These are phyloP conservation scores for Mamestra brassicae DNA, from an alignment of 2,888 invertebrate species.

Conservation along the genomic window DNA sequence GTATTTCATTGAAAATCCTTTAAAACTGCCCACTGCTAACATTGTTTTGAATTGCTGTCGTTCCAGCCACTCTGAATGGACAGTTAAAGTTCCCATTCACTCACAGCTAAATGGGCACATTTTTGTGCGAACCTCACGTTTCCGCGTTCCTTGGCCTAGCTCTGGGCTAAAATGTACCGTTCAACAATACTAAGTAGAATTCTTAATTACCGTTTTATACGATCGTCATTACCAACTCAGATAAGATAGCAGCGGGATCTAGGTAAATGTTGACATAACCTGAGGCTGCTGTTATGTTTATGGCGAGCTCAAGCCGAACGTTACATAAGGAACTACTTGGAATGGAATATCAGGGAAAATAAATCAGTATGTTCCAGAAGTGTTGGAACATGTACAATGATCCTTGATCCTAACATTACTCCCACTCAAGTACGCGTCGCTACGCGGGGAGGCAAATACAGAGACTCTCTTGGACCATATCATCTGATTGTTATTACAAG, in stretches of 20 bases:
- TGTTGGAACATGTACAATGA: slow-evolving; percentile 20
- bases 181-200: slow-evolving; percentile 63
- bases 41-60: slow-evolving; percentile 82
- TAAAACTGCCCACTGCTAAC: slow-evolving; percentile 73
- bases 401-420: slow-evolving; percentile 62
- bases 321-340: slow-evolving; percentile 2
- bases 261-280: slow-evolving; percentile 35
- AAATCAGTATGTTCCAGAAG: not conserved
- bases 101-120: slow-evolving; percentile 82
- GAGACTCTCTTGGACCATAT: slow-evolving; percentile 2
- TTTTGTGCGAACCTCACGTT: slow-evolving; percentile 80
- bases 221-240: slow-evolving; percentile 36
- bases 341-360: slow-evolving; percentile 9
- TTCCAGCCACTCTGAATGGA: slow-evolving; percentile 81
- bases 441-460: slow-evolving; percentile 30
- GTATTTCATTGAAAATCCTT: slow-evolving; percentile 78
- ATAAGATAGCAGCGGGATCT: slow-evolving; percentile 43
- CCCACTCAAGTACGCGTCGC: slow-evolving; percentile 79
- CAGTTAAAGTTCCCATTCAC: slow-evolving; percentile 85
- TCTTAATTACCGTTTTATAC: slow-evolving; percentile 56
- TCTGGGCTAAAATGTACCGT: slow-evolving; percentile 64
- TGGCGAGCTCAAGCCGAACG: slow-evolving; percentile 5
- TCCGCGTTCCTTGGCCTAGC: slow-evolving; percentile 80
- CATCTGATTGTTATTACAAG: not conserved
- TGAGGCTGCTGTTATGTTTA: slow-evolving; percentile 29